phyloP scores from a whole-genome alignment of 1,140 invertebrate species.

The Megathymus violae region DNA sequence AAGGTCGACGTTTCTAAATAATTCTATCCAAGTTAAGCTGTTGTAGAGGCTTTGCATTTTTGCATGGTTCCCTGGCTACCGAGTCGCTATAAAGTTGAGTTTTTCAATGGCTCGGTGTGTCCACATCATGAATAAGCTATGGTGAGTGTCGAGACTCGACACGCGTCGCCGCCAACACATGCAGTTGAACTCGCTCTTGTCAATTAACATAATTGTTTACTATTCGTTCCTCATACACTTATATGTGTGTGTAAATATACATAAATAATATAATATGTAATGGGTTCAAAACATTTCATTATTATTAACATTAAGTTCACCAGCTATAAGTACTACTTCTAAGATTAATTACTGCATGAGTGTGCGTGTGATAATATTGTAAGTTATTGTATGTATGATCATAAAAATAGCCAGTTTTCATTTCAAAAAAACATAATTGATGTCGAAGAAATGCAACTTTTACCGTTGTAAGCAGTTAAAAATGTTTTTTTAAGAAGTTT shows the following conservation, averaged over 20 bases:
- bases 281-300: no score
- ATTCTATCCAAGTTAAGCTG: slow-evolving; percentile 18
- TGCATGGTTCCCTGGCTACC: not conserved
- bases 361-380: no score
- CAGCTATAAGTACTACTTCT: no score
- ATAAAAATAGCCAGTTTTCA: no score
- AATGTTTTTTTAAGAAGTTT: slow-evolving; percentile 6
- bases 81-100: slow-evolving; percentile 7
- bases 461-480: not conserved
- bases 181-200: slow-evolving; percentile 39
- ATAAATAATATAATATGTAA: no score
- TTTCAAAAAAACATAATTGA: no score
- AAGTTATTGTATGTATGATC: no score
- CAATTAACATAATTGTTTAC: slow-evolving; percentile 59
- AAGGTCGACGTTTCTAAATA: slow-evolving; percentile 2
- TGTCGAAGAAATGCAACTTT: no score
- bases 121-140: slow-evolving; percentile 23
- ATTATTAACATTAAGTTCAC: no score
- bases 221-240: not conserved
- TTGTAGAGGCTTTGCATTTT: slow-evolving; percentile 19
- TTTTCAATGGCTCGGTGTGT: slow-evolving; percentile 20
- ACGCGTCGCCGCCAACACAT: slow-evolving; percentile 54
- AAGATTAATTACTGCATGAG: no score
- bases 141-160: slow-evolving; percentile 18
- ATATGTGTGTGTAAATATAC: no score